Conservation (phyloP, 1,140 invertebrate species). For the Eupristina koningsbergeri region DNA sequence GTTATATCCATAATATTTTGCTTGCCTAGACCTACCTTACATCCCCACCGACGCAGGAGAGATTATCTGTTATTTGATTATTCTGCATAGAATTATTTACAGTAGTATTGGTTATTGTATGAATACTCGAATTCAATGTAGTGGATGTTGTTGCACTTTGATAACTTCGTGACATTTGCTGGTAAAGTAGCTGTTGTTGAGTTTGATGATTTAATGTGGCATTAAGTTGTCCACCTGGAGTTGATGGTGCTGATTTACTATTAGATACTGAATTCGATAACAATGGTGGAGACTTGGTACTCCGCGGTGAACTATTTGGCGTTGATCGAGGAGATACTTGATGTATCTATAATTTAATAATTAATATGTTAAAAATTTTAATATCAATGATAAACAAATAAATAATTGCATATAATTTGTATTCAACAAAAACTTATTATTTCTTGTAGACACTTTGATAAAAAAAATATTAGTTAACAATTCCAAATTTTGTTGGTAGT, state of each 20-base stretch:
- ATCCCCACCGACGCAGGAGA: slow-evolving; percentile 76
- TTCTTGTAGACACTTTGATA: too few species aligned
- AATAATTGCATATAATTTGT: too few species aligned
- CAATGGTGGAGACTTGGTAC: slow-evolving; percentile 88
- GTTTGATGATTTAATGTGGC: slow-evolving; percentile 61
- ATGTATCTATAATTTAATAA: slow-evolving; percentile 77
- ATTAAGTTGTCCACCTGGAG: slow-evolving; percentile 76
- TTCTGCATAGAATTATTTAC: slow-evolving; percentile 72
- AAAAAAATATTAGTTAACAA: too few species aligned
- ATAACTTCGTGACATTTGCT: slow-evolving; percentile 70
- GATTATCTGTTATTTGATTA: slow-evolving; percentile 70
- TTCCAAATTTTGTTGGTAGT: too few species aligned
- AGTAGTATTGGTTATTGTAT: slow-evolving; percentile 67
- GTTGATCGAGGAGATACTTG: slow-evolving; percentile 91
- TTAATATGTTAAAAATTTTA: too few species aligned
- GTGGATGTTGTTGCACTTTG: slow-evolving; percentile 66
- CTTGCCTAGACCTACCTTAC: slow-evolving; percentile 70
- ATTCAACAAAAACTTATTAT: too few species aligned
- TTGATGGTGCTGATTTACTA: slow-evolving; percentile 80
- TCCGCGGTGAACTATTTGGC: slow-evolving; percentile 92
- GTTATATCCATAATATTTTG: not conserved
- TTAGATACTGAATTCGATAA: slow-evolving; percentile 70
- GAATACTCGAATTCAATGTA: slow-evolving; percentile 60
- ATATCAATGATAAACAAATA: too few species aligned
- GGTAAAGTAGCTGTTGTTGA: slow-evolving; percentile 57